Evolutionary conservation across 2,888 invertebrate genomes (phyloP), one percentile per base, ranked within the genome.

Genomic region (Pseudococcus viburni): DNA sequence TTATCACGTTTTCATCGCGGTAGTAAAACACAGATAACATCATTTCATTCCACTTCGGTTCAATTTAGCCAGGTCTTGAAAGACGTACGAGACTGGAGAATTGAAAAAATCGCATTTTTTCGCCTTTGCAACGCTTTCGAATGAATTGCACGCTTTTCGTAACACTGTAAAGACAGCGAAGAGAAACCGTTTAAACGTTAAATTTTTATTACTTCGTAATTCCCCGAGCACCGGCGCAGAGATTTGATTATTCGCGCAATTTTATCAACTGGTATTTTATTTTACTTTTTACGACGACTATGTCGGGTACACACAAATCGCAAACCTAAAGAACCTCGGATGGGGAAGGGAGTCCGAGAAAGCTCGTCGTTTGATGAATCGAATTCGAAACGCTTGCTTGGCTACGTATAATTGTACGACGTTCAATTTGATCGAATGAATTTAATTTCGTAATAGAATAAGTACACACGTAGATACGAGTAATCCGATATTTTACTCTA

Each of bases 211-310:
- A 73, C 68, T 73, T 33, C 11, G 19, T 19, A 59, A 73, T 73
- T 12, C 68, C 68, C 26, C 26, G 33, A 33, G 68, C 68, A 59
- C 8, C 19, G 19, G 26, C 68, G 33, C 33, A 12, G 0, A 26
- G 68, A 73, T 73, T 73, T 73, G 68, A 73, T 73, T 73, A 26
- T 73, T 73, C 68, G 68, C 26, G 68, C 68, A 73, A 73, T 73
- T 73, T 73, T 73, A 73, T 73, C 68, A 26, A 33, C 68, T 73
- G 26, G 11, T 59, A 59, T 33, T 73, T 73, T 73, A 73, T 73
- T 73, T 11, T 73, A 33, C 26, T 33, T 73, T 64, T 73, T 59
- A 73, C 68, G 68, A 73, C 12, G 68, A 33, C 26, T 11, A 73
- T 33, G 59, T 19, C 59, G 17, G 17, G 15, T 12, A 6, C 55